Conservation (phyloP, 2,888 invertebrate species). For the Fragum sueziense region DNA sequence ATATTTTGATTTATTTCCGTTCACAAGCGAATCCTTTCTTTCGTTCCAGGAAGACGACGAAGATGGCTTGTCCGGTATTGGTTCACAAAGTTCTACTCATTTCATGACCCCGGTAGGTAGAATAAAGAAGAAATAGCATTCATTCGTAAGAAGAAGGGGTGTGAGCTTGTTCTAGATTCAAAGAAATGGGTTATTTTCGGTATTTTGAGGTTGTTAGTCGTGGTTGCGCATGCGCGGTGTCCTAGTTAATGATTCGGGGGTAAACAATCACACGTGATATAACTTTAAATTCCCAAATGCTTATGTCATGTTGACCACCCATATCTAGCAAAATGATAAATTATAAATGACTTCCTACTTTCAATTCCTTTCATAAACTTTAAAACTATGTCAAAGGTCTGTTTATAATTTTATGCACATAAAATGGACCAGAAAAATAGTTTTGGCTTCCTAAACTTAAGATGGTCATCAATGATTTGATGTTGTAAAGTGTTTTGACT, state of each 20-base stretch:
- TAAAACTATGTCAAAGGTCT: no score
- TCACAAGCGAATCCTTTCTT: constrained; percentile 10
- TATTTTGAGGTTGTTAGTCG: not conserved
- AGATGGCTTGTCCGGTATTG: constrained; percentile 56
- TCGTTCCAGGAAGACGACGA: constrained; percentile 73
- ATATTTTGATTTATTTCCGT: constrained; percentile 11
- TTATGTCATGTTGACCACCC: not conserved
- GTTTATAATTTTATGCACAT: no score
- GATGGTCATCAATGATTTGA: no score
- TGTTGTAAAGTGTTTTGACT: no score
- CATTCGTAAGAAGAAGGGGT: not conserved
- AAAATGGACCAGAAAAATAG: no score
- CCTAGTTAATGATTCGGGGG: constrained; percentile 21
- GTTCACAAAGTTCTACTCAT: constrained; percentile 62
- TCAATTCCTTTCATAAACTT: no score
- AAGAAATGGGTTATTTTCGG: not conserved
- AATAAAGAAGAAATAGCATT: not conserved
- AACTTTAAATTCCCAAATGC: not conserved
- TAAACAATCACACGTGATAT: constrained; percentile 53
- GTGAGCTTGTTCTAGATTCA: not conserved
- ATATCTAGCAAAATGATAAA: no score
- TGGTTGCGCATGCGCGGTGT: constrained; percentile 35
- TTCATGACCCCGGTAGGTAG: constrained; percentile 73
- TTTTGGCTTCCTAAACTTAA: no score
- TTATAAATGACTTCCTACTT: no score